Evolutionary conservation across 1,140 invertebrate species (phyloP).

Genomic region (Drosophila bifasciata): DNA sequence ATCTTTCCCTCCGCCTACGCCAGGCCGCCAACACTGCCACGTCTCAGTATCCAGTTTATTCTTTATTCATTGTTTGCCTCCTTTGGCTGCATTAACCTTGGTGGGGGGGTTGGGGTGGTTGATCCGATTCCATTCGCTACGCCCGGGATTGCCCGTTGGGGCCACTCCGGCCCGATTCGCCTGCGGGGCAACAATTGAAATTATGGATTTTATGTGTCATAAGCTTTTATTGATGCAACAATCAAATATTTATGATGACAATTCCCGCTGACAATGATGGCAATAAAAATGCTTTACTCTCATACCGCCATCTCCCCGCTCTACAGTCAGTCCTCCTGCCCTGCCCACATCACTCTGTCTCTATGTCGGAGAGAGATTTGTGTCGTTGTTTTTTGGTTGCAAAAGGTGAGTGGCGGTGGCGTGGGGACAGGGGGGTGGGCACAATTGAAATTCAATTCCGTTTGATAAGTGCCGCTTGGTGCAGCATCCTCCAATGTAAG

Average conservation of each 20-base stretch:
- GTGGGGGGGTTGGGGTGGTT: too few species aligned
- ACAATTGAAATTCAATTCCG: conserved; percentile 49
- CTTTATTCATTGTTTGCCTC: conserved; percentile 50
- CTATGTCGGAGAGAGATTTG: conserved; percentile 19
- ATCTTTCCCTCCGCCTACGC: background rate
- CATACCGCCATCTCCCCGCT: background rate
- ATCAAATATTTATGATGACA: conserved; percentile 83
- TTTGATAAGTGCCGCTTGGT: conserved; percentile 28
- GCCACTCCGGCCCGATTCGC: conserved; percentile 12
- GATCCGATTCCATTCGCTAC: conserved; percentile 18
- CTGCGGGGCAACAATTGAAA: conserved; percentile 74
- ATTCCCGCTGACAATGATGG: conserved; percentile 78
- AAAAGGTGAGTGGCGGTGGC: conserved; percentile 17
- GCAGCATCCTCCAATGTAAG: conserved; percentile 19
- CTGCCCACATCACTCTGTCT: background rate
- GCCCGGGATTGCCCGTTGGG: background rate
- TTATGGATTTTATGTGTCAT: conserved; percentile 83
- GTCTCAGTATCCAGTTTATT: conserved; percentile 13
- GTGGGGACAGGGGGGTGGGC: background rate
- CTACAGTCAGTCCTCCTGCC: too few species aligned
- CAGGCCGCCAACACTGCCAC: background rate
- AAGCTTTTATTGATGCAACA: conserved; percentile 83
- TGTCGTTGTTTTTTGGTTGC: background rate
- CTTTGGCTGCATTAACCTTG: conserved; percentile 55
- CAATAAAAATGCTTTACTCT: conserved; percentile 73